A percentile compares a stretch with the other conserved stretches of the same genome.
Evolutionary conservation across 2,113 vertebrate species (phyloP).

Genomic region (Planiliza haematocheilus): DNA sequence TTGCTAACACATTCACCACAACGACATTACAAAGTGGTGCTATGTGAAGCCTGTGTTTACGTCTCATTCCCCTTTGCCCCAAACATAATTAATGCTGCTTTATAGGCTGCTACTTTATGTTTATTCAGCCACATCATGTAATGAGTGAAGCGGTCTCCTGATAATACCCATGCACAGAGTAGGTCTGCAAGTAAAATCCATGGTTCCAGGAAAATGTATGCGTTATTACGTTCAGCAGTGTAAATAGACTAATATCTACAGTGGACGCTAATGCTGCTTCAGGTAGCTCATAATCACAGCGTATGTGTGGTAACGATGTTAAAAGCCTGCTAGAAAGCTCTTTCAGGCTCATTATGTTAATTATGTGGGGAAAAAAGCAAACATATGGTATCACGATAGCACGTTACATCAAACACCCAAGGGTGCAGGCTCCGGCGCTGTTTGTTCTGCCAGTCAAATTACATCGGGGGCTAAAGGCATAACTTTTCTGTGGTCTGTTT

Average conservation of each 20-base stretch:
- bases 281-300: neutral
- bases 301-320: neutral
- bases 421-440: neutral
- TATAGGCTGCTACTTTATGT: conserved; percentile 1
- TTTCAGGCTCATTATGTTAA: conserved; percentile 20
- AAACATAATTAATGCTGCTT: conserved; percentile 9
- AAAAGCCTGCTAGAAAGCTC: conserved; percentile 9
- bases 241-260: neutral
- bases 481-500: conserved; percentile 25
- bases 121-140: conserved; percentile 10
- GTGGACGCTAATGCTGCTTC: neutral
- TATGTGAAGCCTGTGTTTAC: neutral
- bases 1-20: neutral
- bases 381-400: neutral
- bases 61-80: neutral
- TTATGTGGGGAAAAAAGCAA: conserved; percentile 7
- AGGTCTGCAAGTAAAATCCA: conserved; percentile 8
- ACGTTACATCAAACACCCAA: neutral
- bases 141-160: conserved; percentile 22
- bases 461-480: conserved; percentile 26
- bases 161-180: neutral
- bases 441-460: conserved; percentile 15
- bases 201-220: neutral
- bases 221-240: neutral
- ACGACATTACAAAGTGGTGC: neutral